A percentile compares a stretch with the other conserved stretches of the same genome.
These are phyloP conservation scores for Amphipoea lucens DNA, from an alignment of 2,888 invertebrate species.

Conservation along the genomic window DNA sequence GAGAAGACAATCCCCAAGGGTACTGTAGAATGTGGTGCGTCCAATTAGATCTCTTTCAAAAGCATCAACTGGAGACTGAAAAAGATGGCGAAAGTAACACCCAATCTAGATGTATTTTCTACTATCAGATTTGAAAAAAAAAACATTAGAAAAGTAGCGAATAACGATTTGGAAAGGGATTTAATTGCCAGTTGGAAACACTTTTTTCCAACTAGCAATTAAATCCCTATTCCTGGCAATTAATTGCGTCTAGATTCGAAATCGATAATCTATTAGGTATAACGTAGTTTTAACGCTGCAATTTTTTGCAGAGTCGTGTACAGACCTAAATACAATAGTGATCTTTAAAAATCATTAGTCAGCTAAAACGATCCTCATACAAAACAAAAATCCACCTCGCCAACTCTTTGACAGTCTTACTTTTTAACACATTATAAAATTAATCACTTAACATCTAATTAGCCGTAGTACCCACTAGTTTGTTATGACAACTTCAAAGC, in stretches of 20 bases:
- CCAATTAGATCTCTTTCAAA: not conserved
- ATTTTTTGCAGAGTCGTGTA: not conserved
- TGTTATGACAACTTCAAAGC: slow-evolving; percentile 80
- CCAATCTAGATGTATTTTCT: not conserved
- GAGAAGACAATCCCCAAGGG: slow-evolving; percentile 21
- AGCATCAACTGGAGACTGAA: not conserved
- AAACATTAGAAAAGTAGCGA: not conserved
- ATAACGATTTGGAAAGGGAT: not conserved
- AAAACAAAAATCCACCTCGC: not conserved
- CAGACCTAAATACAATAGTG: not conserved
- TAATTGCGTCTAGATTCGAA: not conserved
- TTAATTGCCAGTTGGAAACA: not conserved
- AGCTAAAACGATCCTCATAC: not conserved
- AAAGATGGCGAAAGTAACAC: not conserved
- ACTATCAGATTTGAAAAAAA: not conserved
- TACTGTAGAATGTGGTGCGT: not conserved
- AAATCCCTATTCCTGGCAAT: too few relatives aligned
- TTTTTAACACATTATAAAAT: slow-evolving; percentile 57
- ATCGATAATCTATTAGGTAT: not conserved
- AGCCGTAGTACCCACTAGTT: slow-evolving; percentile 66
- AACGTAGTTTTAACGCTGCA: not conserved
- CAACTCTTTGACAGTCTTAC: slow-evolving; percentile 15
- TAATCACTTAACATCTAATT: slow-evolving; percentile 67
- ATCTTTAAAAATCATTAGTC: not conserved
- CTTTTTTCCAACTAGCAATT: too few relatives aligned